Evolutionary conservation across 2,113 vertebrate genomes (phyloP), one percentile per base, ranked within the genome.

Genomic region (Crotophaga sulcirostris): DNA sequence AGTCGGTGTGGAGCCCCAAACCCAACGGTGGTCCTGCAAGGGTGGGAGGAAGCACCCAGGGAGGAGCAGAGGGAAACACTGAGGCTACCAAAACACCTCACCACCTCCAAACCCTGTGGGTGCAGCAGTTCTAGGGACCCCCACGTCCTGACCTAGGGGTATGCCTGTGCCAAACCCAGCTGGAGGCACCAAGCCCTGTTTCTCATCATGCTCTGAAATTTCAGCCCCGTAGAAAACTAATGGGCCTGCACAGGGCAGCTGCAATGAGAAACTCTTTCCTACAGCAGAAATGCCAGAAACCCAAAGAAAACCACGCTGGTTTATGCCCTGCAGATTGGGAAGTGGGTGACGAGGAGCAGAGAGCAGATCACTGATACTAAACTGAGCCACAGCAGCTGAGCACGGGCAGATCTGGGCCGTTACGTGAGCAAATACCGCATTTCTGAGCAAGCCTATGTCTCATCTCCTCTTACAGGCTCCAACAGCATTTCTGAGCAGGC

Each of bases 231-330:
- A 64, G 36, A 80, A 85, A 52, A 36, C 34, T 51, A 12, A 2
- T 0, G 3, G 54, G 21, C 59, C 75, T 62, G 38, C 51, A 31
- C n/a, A 2, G 13, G n/a, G 24, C 7, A 33, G 16, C 84, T n/a
- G 18, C 5, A 1, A 10, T 4, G 18, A 55, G 47, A 29, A 73
- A 45, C 16, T 25, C n/a, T 58, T 62, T n/a, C 38, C 47, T 75
- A 0, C 1, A 33, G 24, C 0, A 77, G 26, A 51, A 94, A 73
- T 3, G 2, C 52, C 54, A 40, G 49, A 29, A 85, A n/a, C 6
- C 11, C 42, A 2, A 29, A 26, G 14, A n/a, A 78, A 55, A 33
- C 11, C 0, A 0, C 4, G 21, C 0, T 42, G 31, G 2, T 28
- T 14, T 16, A 1, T 34, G 36, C 33, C 40, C 64, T 16, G 7